Evolutionary conservation across 1,140 invertebrate genomes (phyloP).

Genomic region (Brachionus rubens): DNA sequence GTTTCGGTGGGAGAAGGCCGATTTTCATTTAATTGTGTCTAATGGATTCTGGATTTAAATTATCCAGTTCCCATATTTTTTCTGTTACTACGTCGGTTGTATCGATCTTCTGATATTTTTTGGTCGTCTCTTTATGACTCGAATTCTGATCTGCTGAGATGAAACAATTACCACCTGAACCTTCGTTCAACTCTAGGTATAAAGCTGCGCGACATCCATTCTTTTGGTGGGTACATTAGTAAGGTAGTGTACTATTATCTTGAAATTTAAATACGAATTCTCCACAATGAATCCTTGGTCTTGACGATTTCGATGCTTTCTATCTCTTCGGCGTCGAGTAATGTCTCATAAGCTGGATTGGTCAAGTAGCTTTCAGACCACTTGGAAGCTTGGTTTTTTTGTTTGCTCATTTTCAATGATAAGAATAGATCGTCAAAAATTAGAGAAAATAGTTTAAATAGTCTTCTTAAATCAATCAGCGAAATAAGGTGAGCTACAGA

Average conservation of each 20-base stretch:
- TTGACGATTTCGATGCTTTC: too few relatives aligned
- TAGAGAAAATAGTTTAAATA: too few relatives aligned
- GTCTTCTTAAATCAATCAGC: too few relatives aligned
- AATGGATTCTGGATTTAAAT: slow-evolving; percentile 33
- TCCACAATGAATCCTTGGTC: neutral
- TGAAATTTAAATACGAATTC: neutral
- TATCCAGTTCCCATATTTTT: slow-evolving; percentile 24
- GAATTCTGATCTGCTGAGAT: slow-evolving; percentile 7
- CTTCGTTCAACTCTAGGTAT: neutral
- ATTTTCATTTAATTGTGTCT: slow-evolving; percentile 22
- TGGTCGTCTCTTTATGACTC: neutral
- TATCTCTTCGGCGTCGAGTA: too few relatives aligned
- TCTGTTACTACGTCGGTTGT: slow-evolving; percentile 3
- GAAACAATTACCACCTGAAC: neutral
- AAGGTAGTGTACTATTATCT: neutral
- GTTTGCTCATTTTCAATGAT: too few relatives aligned
- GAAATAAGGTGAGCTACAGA: too few relatives aligned
- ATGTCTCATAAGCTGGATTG: too few relatives aligned
- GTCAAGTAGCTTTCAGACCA: too few relatives aligned
- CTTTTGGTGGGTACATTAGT: neutral
- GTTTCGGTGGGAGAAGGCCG: neutral
- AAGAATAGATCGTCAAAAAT: too few relatives aligned
- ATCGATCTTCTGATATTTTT: slow-evolving; percentile 17
- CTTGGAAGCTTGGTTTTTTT: too few relatives aligned
- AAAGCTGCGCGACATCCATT: slow-evolving; percentile 6